A percentile compares a stretch with the other conserved stretches of the same genome.
phyloP scores from a whole-genome alignment of 2,888 invertebrate genomes.

The Andrena flavipes region DNA sequence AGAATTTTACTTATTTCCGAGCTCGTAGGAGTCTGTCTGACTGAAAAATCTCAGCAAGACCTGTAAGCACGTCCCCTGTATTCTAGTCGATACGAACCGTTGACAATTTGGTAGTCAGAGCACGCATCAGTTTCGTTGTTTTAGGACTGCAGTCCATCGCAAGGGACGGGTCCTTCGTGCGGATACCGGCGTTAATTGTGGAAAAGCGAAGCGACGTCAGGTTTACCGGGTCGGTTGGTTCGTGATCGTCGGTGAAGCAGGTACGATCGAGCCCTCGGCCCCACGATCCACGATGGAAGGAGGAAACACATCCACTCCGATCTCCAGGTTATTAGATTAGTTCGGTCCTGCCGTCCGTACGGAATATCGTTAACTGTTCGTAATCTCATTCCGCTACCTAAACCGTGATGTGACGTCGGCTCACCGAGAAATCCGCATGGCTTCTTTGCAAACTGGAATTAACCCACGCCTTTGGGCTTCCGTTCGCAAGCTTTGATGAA shows the following conservation, averaged over 20 bases:
- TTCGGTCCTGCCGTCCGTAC: conserved; percentile 69
- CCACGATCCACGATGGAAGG: conserved; percentile 23
- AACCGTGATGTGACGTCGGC: conserved; percentile 62
- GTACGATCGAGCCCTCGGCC: conserved; percentile 45
- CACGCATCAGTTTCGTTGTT: conserved; percentile 76
- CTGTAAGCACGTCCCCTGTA: background rate
- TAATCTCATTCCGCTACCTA: conserved; percentile 66
- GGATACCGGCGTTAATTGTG: conserved; percentile 69
- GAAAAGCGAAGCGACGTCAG: conserved; percentile 65
- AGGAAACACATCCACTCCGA: conserved; percentile 56
- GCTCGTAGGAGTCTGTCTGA: background rate
- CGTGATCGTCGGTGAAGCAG: conserved; percentile 53
- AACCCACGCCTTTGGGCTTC: conserved; percentile 28
- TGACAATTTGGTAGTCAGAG: conserved; percentile 59
- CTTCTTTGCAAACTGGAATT: conserved; percentile 67
- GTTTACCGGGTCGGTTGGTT: conserved; percentile 63
- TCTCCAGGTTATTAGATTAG: conserved; percentile 73
- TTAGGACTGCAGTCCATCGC: conserved; percentile 71
- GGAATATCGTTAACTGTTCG: conserved; percentile 74
- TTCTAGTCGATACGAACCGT: background rate
- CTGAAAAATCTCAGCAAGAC: conserved; percentile 19
- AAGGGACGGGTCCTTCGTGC: conserved; percentile 65
- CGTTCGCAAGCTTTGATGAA: background rate
- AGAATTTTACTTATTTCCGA: background rate
- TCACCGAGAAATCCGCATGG: conserved; percentile 62